Evolutionary conservation across 1,140 invertebrate species (phyloP).

Genomic region (Drosophila azteca): DNA sequence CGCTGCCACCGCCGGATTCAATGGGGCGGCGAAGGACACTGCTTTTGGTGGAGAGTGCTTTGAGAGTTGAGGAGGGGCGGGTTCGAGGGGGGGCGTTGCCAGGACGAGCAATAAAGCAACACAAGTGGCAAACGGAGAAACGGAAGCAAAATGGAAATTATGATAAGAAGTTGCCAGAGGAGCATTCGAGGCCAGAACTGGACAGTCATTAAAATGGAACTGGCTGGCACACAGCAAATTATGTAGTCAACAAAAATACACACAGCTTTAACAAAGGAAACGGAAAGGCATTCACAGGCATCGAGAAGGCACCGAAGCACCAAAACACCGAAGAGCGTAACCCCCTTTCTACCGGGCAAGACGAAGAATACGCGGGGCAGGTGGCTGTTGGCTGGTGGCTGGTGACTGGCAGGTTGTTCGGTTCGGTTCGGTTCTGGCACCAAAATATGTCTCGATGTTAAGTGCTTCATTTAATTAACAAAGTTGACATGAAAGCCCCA

Average conservation of each 20-base stretch:
- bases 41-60: background rate
- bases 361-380: background rate
- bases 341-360: background rate
- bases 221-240: constrained; percentile 53
- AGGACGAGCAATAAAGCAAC: constrained; percentile 39
- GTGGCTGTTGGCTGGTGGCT: background rate
- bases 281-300: background rate
- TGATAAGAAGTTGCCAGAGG: constrained; percentile 56
- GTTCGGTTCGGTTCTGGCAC: constrained; percentile 8
- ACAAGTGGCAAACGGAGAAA: constrained; percentile 44
- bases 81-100: constrained; percentile 5
- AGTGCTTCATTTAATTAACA: constrained; percentile 82
- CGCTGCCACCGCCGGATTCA: constrained; percentile 31
- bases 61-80: background rate
- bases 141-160: constrained; percentile 73
- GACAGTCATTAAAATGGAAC: constrained; percentile 71
- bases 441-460: constrained; percentile 76
- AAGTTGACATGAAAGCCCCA: constrained; percentile 74
- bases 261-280: constrained; percentile 15
- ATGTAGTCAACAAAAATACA: constrained; percentile 44
- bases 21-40: constrained; percentile 6
- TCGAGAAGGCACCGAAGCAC: too few species aligned
- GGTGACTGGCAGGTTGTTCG: too few species aligned
- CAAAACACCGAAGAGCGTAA: constrained; percentile 1
- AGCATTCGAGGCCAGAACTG: constrained; percentile 9